Conservation (phyloP, 1,140 invertebrate species). For the Papilio aristodemus region DNA sequence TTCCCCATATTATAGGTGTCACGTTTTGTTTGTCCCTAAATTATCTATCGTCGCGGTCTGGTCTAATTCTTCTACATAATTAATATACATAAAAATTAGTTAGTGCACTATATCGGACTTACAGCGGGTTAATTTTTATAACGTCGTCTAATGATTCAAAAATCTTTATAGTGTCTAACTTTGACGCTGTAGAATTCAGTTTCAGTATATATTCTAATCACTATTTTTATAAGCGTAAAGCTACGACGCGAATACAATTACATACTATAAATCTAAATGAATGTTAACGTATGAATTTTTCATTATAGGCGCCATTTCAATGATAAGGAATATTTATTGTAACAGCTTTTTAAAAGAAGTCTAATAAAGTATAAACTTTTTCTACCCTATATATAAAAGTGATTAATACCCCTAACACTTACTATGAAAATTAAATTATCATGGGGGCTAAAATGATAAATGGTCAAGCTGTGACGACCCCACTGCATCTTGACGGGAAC, state of each 20-base stretch:
- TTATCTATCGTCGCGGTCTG: no score
- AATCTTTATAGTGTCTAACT: no score
- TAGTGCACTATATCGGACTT: no score
- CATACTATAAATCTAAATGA: background rate
- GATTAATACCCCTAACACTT: conserved; percentile 49
- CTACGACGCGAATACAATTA: background rate
- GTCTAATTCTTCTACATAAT: no score
- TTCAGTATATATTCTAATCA: no score
- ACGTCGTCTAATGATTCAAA: no score
- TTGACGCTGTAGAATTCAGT: no score
- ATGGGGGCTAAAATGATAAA: conserved; percentile 63
- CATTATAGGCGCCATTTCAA: conserved; percentile 24
- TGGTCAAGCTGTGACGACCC: conserved; percentile 66
- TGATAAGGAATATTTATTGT: conserved; percentile 9
- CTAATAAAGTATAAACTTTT: conserved; percentile 1
- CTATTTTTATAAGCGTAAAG: background rate
- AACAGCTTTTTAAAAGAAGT: conserved; percentile 22
- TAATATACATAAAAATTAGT: no score
- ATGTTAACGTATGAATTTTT: conserved; percentile 29
- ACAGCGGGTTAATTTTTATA: no score
- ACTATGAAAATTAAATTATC: conserved; percentile 69
- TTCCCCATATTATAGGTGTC: no score
- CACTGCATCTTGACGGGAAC: conserved; percentile 60
- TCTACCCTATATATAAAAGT: conserved; percentile 34
- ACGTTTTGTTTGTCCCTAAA: no score